Evolutionary conservation across 1,140 invertebrate species (phyloP).

Genomic region (Caerostris darwini): DNA sequence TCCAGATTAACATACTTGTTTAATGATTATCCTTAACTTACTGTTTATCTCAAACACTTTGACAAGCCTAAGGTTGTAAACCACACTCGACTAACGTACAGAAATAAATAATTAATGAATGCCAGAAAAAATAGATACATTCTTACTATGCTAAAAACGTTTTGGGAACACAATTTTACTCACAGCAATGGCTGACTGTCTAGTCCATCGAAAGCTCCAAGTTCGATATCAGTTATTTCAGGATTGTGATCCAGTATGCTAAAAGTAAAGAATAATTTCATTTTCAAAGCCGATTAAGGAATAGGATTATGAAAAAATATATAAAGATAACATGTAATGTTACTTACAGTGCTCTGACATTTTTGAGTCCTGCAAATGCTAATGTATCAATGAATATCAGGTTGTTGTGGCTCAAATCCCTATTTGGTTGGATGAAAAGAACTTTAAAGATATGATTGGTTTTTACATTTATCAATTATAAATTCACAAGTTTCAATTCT

Average conservation of each 20-base stretch:
- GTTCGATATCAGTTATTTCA: constrained; percentile 75
- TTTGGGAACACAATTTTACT: too few species aligned
- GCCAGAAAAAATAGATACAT: too few species aligned
- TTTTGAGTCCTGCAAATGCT: constrained; percentile 79
- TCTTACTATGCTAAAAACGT: too few species aligned
- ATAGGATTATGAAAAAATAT: neutral
- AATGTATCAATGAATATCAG: constrained; percentile 61
- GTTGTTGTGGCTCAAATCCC: constrained; percentile 79
- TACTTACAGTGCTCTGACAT: constrained; percentile 77
- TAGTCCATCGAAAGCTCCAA: constrained; percentile 78
- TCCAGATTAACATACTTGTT: too few species aligned
- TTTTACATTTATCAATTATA: neutral
- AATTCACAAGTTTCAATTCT: too few species aligned
- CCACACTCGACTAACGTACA: too few species aligned
- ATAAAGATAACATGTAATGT: neutral
- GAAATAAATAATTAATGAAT: too few species aligned
- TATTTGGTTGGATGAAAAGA: constrained; percentile 13
- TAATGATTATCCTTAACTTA: too few species aligned
- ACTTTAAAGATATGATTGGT: neutral
- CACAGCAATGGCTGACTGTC: too few species aligned
- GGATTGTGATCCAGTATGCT: constrained; percentile 78
- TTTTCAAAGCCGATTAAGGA: neutral
- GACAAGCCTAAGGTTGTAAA: too few species aligned
- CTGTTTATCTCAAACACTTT: too few species aligned
- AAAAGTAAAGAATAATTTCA: neutral